Percentiles rank a stretch among this genome's conserved stretches.
Conservation (phyloP, 53 echinoderm and acorn worm genomes). For the Crossaster papposus region DNA sequence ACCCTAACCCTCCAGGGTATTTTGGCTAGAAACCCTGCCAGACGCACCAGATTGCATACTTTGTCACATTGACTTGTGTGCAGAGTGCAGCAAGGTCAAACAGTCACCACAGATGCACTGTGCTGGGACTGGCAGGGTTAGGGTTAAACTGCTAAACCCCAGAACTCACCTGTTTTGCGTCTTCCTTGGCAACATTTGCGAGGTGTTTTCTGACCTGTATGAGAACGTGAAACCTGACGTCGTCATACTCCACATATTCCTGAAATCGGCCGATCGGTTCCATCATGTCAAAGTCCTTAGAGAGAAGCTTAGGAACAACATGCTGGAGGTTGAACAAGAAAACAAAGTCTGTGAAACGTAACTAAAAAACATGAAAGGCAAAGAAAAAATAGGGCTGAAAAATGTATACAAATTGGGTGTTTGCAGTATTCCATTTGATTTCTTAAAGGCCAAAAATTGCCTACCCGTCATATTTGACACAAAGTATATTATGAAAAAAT, state of each 20-base stretch:
- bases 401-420: no score
- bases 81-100: no score
- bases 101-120: no score
- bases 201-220: constrained; percentile 40
- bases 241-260: constrained; percentile 90
- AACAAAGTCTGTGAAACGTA: neutral
- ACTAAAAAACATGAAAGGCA: neutral
- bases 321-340: constrained; percentile 53
- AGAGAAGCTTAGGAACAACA: constrained; percentile 72
- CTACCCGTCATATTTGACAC: no score
- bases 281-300: constrained; percentile 63
- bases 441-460: no score
- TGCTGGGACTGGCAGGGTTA: no score
- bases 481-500: no score
- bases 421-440: no score
- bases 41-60: no score
- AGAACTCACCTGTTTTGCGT: constrained; percentile 39
- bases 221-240: constrained; percentile 72
- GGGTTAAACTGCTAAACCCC: neutral
- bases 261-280: constrained; percentile 75
- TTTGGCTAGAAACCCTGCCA: no score
- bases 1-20: no score
- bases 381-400: neutral
- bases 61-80: no score
- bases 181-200: constrained; percentile 39